Percentiles rank a stretch among this genome's conserved stretches.
Evolutionary conservation across 2,888 invertebrate genomes (phyloP).

Genomic region (Antheraea assamensis): DNA sequence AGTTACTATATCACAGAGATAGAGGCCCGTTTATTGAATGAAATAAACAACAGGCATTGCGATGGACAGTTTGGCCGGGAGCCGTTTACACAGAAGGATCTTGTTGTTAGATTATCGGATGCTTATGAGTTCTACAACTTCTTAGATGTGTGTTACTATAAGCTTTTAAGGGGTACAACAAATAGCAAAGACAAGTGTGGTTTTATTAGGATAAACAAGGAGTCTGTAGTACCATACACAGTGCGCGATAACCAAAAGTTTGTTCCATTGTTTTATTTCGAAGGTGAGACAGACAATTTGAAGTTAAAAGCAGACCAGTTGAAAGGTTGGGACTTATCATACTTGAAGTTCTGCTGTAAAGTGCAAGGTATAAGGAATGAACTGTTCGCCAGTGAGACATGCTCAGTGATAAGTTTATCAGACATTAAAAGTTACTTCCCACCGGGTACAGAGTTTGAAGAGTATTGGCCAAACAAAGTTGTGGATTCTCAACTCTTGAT

Average conservation of each 20-base stretch:
- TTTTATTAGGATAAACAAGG: conserved; percentile 95
- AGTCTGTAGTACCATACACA: conserved; percentile 96
- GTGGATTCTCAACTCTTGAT: conserved; percentile 91
- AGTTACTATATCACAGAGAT: conserved; percentile 96
- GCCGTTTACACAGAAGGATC: conserved; percentile 92
- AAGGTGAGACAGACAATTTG: conserved; percentile 95
- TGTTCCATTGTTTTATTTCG: conserved; percentile 94
- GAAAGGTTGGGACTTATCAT: conserved; percentile 95
- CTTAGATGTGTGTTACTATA: conserved; percentile 93
- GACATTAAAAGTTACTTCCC: conserved; percentile 96
- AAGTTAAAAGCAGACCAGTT: conserved; percentile 93
- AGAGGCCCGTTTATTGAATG: conserved; percentile 94
- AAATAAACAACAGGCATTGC: conserved; percentile 96
- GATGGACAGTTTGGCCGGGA: conserved; percentile 95
- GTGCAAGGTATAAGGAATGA: conserved; percentile 96
- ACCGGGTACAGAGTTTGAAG: conserved; percentile 93
- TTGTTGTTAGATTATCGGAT: conserved; percentile 93
- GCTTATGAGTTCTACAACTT: conserved; percentile 95
- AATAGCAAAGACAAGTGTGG: conserved; percentile 92
- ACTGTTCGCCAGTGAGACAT: conserved; percentile 94
- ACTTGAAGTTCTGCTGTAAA: conserved; percentile 96
- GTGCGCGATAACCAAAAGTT: conserved; percentile 91
- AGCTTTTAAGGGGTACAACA: conserved; percentile 87
- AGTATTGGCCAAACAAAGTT: conserved; percentile 96
- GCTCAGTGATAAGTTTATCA: conserved; percentile 93